These are phyloP conservation scores for Phyllopteryx taeniolatus DNA, from an alignment of 2,113 vertebrate species.

Conservation along the genomic window DNA sequence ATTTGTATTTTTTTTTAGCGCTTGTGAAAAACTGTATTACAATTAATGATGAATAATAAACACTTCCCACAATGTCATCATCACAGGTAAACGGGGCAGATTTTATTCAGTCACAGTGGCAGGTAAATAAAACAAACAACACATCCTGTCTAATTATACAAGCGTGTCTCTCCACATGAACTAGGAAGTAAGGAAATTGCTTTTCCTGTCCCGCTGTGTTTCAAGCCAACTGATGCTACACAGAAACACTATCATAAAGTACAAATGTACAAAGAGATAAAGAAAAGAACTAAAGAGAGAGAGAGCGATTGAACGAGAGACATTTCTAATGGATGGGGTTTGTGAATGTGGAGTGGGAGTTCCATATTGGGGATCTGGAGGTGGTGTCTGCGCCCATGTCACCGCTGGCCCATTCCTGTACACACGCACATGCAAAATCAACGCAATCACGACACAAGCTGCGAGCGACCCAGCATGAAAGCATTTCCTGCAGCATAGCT, in stretches of 20 bases:
- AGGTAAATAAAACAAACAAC: constrained; percentile 33
- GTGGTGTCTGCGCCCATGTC: constrained; percentile 15
- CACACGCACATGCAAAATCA: constrained; percentile 14
- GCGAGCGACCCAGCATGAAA: constrained; percentile 12
- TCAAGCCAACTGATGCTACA: constrained; percentile 30
- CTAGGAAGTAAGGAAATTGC: constrained; percentile 41
- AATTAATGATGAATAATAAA: not conserved
- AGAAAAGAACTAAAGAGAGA: not conserved
- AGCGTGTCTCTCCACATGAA: constrained; percentile 23
- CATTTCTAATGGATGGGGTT: constrained; percentile 35
- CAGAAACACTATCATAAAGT: constrained; percentile 30
- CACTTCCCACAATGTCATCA: not conserved
- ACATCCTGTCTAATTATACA: constrained; percentile 35
- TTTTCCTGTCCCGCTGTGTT: constrained; percentile 47
- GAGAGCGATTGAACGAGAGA: constrained; percentile 8
- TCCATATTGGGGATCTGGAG: constrained; percentile 45
- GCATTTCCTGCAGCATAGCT: constrained; percentile 14
- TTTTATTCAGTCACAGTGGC: constrained; percentile 19
- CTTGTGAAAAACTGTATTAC: not conserved
- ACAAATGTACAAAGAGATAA: constrained; percentile 12
- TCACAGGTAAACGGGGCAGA: constrained; percentile 1
- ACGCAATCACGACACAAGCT: constrained; percentile 6
- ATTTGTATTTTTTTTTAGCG: no score
- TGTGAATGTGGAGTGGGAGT: constrained; percentile 56
- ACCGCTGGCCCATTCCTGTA: constrained; percentile 50